Evolutionary conservation across 2,113 vertebrate genomes (phyloP), one percentile per base, ranked within the genome.

Genomic region (Sceloporus undulatus): DNA sequence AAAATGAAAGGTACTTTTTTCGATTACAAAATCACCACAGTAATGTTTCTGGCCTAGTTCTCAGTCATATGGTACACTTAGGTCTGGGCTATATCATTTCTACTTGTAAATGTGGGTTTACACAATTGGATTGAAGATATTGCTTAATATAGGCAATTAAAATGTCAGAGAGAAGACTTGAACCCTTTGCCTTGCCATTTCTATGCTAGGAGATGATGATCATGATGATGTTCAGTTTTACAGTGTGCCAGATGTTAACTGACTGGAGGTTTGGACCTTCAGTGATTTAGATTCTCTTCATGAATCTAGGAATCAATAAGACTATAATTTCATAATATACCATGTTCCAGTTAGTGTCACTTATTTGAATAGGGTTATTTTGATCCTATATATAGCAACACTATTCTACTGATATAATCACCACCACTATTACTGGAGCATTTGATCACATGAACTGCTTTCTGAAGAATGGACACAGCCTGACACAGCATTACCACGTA

Each of bases 91-190:
- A 54, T 29, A 80, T 16, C 19, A 59, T 77, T 75, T 75, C 2
- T 6, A 6, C 29, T 65, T 85, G 62, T 90, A 82, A 93, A 86
- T 8, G 83, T 84, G 62, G 74, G 42, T 4, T 52, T 78, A 40
- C 78, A 4, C 34, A 80, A 38, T 14, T 62, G 79, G 54, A 80
- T 59, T 9, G 3, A 48, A 48, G 14, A 59, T 11, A 14, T 19
- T 18, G 13, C 14, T 11, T 62, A 21, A 23, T 77, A 77, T 3
- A 48, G 19, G 48, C 42, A 76, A 77, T 1, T 21, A 23, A 10
- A 9, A 23, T 77, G 19, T 48, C 40, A 77, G 21, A 77, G 34
- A 9, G 78, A 56, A 54, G 59, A 8, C 56, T 21, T 62, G n/a
- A 29, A 8, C 18, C n/a, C 40, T 77, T 77, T 19, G 59, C n/a